Conservation (phyloP, 2,113 vertebrate genomes). For the Ammodytes marinus region DNA sequence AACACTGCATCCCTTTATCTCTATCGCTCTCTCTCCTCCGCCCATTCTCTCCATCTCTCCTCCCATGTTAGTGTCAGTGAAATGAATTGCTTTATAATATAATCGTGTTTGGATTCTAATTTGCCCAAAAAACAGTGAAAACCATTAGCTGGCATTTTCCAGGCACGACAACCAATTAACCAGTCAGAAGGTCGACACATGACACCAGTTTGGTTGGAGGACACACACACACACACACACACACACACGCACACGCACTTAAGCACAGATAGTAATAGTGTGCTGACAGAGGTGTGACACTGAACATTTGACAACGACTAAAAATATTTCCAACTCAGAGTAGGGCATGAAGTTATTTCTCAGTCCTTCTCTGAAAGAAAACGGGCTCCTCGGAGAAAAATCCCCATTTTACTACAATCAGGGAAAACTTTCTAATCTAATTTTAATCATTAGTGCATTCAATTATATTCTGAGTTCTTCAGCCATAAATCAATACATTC, state of each 20-base stretch:
- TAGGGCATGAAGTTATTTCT: background rate
- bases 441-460: too few species aligned
- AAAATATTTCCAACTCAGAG: constrained; percentile 23
- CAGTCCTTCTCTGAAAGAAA: background rate
- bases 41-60: background rate
- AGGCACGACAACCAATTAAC: constrained; percentile 37
- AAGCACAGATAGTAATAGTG: constrained; percentile 32
- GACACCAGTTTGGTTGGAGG: constrained; percentile 41
- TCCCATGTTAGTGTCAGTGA: constrained; percentile 31
- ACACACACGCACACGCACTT: background rate
- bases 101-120: constrained; percentile 45
- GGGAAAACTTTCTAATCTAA: too few species aligned
- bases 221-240: background rate
- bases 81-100: constrained; percentile 12
- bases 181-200: constrained; percentile 63
- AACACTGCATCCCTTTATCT: constrained; percentile 60
- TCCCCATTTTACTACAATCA: background rate
- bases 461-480: background rate
- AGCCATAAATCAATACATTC: background rate
- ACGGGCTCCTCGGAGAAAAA: background rate
- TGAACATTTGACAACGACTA: background rate
- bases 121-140: constrained; percentile 27
- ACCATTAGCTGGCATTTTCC: constrained; percentile 43
- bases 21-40: constrained; percentile 1
- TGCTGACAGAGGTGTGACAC: constrained; percentile 11